phyloP scores from a whole-genome alignment of 2,888 invertebrate species.

The Taenaris catops region DNA sequence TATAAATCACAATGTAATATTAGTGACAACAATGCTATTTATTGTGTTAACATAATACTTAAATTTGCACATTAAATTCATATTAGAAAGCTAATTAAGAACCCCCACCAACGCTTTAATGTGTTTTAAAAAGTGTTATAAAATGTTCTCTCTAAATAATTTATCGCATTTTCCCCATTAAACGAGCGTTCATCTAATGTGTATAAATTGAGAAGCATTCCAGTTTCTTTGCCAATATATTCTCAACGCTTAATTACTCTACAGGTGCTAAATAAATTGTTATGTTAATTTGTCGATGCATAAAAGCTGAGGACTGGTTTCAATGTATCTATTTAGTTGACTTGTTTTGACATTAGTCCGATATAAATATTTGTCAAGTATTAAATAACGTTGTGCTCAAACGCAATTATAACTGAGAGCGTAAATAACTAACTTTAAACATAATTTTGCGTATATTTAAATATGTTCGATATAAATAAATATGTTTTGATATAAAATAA shows the following conservation, averaged over 20 bases:
- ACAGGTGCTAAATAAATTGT: conserved; percentile 28
- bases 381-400: conserved; percentile 1
- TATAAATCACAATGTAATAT: no score
- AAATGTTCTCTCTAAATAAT: conserved; percentile 2
- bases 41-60: neutral
- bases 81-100: conserved; percentile 9
- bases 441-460: no score
- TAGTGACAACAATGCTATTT: no score
- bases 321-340: conserved; percentile 8
- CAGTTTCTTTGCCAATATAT: conserved; percentile 16
- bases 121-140: no score
- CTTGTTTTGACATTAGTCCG: conserved; percentile 14
- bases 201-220: conserved; percentile 17
- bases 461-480: no score
- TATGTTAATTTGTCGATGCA: conserved; percentile 23
- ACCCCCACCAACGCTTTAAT: no score
- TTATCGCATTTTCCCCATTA: conserved; percentile 2
- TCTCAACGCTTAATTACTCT: conserved; percentile 21
- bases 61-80: conserved; percentile 5
- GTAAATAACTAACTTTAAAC: no score
- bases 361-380: conserved; percentile 10
- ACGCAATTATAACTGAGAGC: no score
- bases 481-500: no score
- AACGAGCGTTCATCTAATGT: no score
- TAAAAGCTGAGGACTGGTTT: conserved; percentile 15